phyloP scores from a whole-genome alignment of 2,888 invertebrate species.

The Leucophenga maculata region DNA sequence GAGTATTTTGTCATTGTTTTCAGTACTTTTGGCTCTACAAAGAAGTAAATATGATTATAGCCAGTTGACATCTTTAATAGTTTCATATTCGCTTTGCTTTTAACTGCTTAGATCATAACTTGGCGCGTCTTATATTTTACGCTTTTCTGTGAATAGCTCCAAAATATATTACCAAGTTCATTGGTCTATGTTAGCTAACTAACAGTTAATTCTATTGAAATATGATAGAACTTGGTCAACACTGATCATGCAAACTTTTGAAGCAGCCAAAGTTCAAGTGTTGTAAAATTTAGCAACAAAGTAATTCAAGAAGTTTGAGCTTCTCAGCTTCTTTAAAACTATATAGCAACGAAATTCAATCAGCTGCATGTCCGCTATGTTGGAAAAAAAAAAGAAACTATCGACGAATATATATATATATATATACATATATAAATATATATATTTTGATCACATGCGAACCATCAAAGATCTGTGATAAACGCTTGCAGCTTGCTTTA shows the following conservation, averaged over 20 bases:
- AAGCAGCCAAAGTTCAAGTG: constrained; percentile 13
- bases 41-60: too few relatives aligned
- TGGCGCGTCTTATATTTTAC: too few relatives aligned
- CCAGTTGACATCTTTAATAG: too few relatives aligned
- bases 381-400: background rate
- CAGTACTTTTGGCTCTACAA: too few relatives aligned
- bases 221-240: constrained; percentile 27
- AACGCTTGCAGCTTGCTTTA: background rate
- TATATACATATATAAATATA: too few relatives aligned
- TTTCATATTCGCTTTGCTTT: too few relatives aligned
- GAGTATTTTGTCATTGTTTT: too few relatives aligned
- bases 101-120: too few relatives aligned
- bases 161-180: too few relatives aligned
- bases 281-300: background rate
- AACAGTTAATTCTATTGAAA: constrained; percentile 14
- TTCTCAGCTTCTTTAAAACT: background rate
- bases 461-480: background rate
- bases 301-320: background rate
- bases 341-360: constrained; percentile 12
- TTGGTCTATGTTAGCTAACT: background rate
- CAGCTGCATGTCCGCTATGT: background rate
- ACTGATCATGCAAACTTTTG: constrained; percentile 15
- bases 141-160: too few relatives aligned
- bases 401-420: too few relatives aligned
- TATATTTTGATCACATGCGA: too few relatives aligned